Conservation (phyloP, 2,113 vertebrate species). For the Phaetusa simplex region DNA sequence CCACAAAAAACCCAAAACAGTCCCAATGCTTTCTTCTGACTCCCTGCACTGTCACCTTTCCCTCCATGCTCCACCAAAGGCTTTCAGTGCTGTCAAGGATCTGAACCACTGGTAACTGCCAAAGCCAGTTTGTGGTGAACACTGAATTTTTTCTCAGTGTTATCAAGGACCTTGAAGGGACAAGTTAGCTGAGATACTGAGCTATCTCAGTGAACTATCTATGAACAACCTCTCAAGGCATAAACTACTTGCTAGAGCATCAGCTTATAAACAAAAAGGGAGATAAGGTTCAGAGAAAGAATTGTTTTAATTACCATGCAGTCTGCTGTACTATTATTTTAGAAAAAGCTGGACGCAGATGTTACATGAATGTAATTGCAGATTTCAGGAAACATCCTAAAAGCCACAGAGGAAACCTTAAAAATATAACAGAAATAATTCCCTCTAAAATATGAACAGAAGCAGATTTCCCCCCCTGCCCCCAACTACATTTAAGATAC, state of each 20-base stretch:
- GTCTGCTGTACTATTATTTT: not conserved
- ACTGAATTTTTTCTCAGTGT: not conserved
- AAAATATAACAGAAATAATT: not conserved
- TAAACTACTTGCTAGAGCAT: not conserved
- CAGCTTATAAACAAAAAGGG: not conserved
- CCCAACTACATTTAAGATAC: not conserved
- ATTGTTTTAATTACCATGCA: not conserved
- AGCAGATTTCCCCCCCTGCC: not conserved
- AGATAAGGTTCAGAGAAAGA: not conserved
- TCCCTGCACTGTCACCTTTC: not conserved
- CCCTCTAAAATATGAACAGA: not conserved
- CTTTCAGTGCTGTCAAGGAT: not conserved
- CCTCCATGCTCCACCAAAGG: not conserved
- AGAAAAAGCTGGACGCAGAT: not conserved
- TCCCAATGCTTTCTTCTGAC: not conserved
- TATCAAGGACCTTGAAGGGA: not conserved
- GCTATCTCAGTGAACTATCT: not conserved
- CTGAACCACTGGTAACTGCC: not conserved
- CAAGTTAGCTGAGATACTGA: not conserved
- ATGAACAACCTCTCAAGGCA: not conserved
- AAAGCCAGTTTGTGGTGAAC: not conserved
- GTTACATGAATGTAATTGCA: not conserved
- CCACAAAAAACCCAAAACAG: fast-evolving
- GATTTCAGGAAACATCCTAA: not conserved
- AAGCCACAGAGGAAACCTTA: not conserved